Evolutionary conservation across 2,888 invertebrate genomes (phyloP), one percentile per base, ranked within the genome.

Genomic region (Odontothrips loti): DNA sequence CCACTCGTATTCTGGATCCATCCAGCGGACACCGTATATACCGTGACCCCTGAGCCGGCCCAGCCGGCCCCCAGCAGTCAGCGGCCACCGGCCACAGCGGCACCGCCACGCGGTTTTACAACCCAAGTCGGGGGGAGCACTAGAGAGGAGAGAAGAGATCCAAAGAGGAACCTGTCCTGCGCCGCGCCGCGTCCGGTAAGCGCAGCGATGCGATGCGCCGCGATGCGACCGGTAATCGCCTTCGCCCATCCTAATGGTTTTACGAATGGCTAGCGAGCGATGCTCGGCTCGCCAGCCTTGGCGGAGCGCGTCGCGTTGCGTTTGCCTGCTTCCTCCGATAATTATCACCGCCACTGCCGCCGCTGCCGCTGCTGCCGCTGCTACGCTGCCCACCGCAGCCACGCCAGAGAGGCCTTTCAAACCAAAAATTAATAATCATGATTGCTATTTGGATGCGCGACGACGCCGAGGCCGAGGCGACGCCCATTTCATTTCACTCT

Each of bases 391-490:
- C n/a, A n/a, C n/a, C n/a, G n/a, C n/a, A n/a, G n/a, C n/a, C n/a
- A n/a, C n/a, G n/a, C n/a, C n/a, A 43, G 34, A 43, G 34, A 43
- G 34, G 34, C 34, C 34, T 43, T 43, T 43, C 34, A 43, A 75
- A 75, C 68, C 11, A 75, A 75, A 75, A 75, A 75, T 75, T 75
- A 75, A 75, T 75, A 75, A 75, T 23, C 68, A 75, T 75, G 68
- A 75, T 75, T 63, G 34, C 34, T 43, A 81, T 82, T 63, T 80
- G 27, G 29, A 81, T 80, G 68, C 8, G 68, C n/a, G 68, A 23
- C 68, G 48, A n/a, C n/a, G n/a, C n/a, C n/a, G n/a, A n/a, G n/a
- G n/a, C n/a, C 79, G 79, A 68, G 47, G 63, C 12, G 20, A 20
- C 20, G 58, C 58, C 58, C n/a, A 58, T 58, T 58, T n/a, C 58